Percentiles rank a stretch among this genome's conserved stretches.
Conservation (phyloP, 1,140 invertebrate genomes). For the Anagrus nilaparvatae region DNA sequence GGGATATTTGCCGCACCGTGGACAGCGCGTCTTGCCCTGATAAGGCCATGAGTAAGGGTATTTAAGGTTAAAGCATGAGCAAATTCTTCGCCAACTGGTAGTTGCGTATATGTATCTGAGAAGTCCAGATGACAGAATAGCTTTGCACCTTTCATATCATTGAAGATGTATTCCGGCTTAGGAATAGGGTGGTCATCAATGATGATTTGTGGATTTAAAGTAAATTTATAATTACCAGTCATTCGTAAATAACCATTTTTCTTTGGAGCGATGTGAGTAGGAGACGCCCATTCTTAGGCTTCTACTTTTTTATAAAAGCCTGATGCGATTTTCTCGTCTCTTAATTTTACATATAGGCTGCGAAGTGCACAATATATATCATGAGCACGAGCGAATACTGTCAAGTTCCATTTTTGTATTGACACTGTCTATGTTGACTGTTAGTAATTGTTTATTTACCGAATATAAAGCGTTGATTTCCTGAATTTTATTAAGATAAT, state of each 20-base stretch:
- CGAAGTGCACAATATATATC: conserved; percentile 11
- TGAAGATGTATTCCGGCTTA: too few species aligned
- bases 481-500: conserved; percentile 6
- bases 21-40: conserved; percentile 15
- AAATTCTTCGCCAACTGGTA: too few species aligned
- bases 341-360: conserved; percentile 8
- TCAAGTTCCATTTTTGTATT: conserved; percentile 14
- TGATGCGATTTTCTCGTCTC: conserved; percentile 10
- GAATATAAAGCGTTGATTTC: not conserved
- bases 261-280: too few species aligned
- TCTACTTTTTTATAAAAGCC: conserved; percentile 18
- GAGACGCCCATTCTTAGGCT: too few species aligned
- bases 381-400: conserved; percentile 9
- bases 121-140: too few species aligned
- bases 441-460: not conserved
- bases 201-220: too few species aligned
- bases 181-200: too few species aligned
- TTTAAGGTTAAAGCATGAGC: too few species aligned
- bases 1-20: conserved; percentile 18
- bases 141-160: too few species aligned
- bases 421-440: conserved; percentile 9
- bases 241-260: too few species aligned
- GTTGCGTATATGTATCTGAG: too few species aligned
- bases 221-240: too few species aligned
- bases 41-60: conserved; percentile 19